phyloP scores from a whole-genome alignment of 2,113 vertebrate species.

The Pachyramphus minor region DNA sequence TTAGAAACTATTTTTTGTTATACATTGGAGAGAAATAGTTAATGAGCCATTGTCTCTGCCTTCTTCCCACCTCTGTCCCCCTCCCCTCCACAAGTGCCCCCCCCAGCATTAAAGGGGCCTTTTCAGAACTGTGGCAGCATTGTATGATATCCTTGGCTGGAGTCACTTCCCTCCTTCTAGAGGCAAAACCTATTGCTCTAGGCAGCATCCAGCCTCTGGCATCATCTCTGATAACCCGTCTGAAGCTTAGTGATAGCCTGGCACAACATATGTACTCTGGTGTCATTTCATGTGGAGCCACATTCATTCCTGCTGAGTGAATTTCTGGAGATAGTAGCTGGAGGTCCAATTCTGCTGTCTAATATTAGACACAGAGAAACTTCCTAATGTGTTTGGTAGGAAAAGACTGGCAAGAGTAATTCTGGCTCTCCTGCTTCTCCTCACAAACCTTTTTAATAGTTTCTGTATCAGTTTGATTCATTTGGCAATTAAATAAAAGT shows the following conservation, averaged over 20 bases:
- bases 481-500: slow-evolving; percentile 63
- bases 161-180: not conserved
- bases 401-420: slow-evolving; percentile 56
- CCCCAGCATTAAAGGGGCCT: not conserved
- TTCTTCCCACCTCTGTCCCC: fast-evolving
- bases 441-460: slow-evolving; percentile 50
- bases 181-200: not conserved
- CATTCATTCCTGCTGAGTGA: slow-evolving; percentile 48
- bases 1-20: slow-evolving; percentile 65
- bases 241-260: slow-evolving; percentile 65
- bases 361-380: slow-evolving; percentile 74
- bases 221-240: slow-evolving; percentile 55
- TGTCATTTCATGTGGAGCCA: slow-evolving; percentile 61
- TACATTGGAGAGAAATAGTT: slow-evolving; percentile 49
- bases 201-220: slow-evolving; percentile 43
- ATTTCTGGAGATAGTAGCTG: slow-evolving; percentile 74
- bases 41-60: not conserved
- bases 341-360: slow-evolving; percentile 74
- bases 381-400: slow-evolving; percentile 73
- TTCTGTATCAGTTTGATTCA: slow-evolving; percentile 67
- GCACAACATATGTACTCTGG: slow-evolving; percentile 50
- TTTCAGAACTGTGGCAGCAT: slow-evolving; percentile 12
- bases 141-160: not conserved
- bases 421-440: slow-evolving; percentile 57
- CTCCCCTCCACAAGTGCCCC: fast-evolving